Conservation (phyloP, 2,888 invertebrate genomes). For the Eurois occulta region DNA sequence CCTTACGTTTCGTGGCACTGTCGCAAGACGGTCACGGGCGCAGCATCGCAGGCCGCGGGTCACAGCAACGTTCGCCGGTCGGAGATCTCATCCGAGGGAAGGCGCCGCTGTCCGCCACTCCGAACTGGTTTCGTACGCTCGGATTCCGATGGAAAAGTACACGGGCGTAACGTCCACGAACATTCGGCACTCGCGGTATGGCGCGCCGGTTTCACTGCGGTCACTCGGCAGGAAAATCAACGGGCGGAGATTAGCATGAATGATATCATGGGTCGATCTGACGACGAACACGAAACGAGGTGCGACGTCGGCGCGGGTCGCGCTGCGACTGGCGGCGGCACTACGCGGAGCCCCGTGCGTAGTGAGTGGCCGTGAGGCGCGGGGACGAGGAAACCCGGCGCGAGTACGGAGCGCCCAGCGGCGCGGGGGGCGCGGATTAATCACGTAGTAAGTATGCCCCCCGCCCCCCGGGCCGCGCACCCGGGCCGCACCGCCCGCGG, state of each 20-base stretch:
- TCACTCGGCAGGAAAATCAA: constrained; percentile 87
- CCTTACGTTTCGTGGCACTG: constrained; percentile 90
- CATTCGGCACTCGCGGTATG: constrained; percentile 87
- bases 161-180: constrained; percentile 85
- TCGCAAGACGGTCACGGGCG: constrained; percentile 89
- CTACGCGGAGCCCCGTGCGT: constrained; percentile 89
- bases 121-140: constrained; percentile 85
- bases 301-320: constrained; percentile 88
- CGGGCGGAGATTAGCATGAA: constrained; percentile 88
- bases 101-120: constrained; percentile 79
- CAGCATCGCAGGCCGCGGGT: constrained; percentile 88
- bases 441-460: constrained; percentile 90
- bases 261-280: constrained; percentile 82
- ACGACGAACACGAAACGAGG: constrained; percentile 68
- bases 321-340: constrained; percentile 88
- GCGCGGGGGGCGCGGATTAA: constrained; percentile 84
- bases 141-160: constrained; percentile 86
- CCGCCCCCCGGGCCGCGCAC: constrained; percentile 78
- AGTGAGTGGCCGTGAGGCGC: constrained; percentile 90
- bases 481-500: constrained; percentile 73
- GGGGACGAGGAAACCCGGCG: constrained; percentile 91
- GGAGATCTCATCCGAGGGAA: constrained; percentile 85
- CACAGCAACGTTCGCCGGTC: constrained; percentile 81
- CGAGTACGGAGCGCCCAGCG: constrained; percentile 87
- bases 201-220: constrained; percentile 84